These are phyloP conservation scores for Callimorpha dominula DNA, from an alignment of 2,888 invertebrate genomes.

Conservation along the genomic window DNA sequence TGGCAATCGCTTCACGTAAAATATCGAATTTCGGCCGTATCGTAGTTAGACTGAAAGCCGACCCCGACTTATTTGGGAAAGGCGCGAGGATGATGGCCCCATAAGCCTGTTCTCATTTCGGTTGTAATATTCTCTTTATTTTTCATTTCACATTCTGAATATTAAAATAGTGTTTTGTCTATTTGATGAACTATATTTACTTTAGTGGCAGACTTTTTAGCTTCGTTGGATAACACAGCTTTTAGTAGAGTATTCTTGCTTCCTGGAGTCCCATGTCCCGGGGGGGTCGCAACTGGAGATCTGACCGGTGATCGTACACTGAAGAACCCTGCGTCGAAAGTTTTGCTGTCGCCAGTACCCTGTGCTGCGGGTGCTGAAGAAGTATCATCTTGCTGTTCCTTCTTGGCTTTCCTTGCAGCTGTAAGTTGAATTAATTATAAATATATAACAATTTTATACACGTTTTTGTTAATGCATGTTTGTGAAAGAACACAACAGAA, in stretches of 20 bases:
- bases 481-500: too few species aligned
- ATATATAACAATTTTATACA: neutral
- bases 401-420: conserved; percentile 78
- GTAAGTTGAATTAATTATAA: conserved; percentile 10
- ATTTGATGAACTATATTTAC: conserved; percentile 46
- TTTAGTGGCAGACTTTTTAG: conserved; percentile 73
- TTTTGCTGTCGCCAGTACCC: conserved; percentile 54
- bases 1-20: too few species aligned
- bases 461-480: too few species aligned
- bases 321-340: conserved; percentile 83
- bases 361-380: conserved; percentile 6
- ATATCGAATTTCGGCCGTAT: too few species aligned
- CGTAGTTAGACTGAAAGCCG: too few species aligned
- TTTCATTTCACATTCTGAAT: too few species aligned
- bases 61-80: too few species aligned
- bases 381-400: conserved; percentile 54
- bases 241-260: conserved; percentile 60
- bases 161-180: too few species aligned
- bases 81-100: too few species aligned
- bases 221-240: conserved; percentile 76
- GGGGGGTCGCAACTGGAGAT: conserved; percentile 35
- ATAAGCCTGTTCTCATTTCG: too few species aligned
- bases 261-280: conserved; percentile 33
- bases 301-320: conserved; percentile 75
- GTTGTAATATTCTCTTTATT: too few species aligned